Conservation (phyloP, 1,140 invertebrate genomes). For the Lineus longissimus region DNA sequence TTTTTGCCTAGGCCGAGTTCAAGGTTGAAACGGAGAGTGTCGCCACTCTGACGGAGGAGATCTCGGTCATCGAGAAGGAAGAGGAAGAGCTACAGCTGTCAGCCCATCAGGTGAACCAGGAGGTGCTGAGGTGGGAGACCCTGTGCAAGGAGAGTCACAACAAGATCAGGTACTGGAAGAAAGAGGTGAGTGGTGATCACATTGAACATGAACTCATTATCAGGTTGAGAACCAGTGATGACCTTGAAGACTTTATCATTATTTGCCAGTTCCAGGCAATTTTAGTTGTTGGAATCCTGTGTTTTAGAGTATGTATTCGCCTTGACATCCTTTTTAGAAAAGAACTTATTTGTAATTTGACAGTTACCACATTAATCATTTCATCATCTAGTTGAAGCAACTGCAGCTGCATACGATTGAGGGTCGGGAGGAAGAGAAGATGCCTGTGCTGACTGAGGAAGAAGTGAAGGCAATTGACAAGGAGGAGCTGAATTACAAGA, state of each 20-base stretch:
- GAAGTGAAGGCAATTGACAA: conserved; percentile 64
- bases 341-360: no score
- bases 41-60: conserved; percentile 58
- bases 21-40: conserved; percentile 60
- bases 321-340: no score
- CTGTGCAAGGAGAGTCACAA: conserved; percentile 64
- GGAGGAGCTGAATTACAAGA: conserved; percentile 63
- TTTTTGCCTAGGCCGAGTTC: conserved; percentile 57
- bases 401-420: conserved; percentile 63
- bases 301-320: no score
- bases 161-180: conserved; percentile 54
- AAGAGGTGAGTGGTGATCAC: conserved; percentile 44
- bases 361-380: no score
- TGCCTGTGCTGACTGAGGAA: conserved; percentile 65
- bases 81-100: conserved; percentile 44
- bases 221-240: neutral
- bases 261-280: no score
- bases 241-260: no score
- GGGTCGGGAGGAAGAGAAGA: conserved; percentile 33
- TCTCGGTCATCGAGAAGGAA: conserved; percentile 71
- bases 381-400: conserved; percentile 56
- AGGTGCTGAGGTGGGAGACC: conserved; percentile 64
- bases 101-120: conserved; percentile 46
- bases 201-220: conserved; percentile 16
- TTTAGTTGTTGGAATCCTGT: no score